phyloP scores from a whole-genome alignment of 2,888 invertebrate genomes.

The Volucella bombylans region DNA sequence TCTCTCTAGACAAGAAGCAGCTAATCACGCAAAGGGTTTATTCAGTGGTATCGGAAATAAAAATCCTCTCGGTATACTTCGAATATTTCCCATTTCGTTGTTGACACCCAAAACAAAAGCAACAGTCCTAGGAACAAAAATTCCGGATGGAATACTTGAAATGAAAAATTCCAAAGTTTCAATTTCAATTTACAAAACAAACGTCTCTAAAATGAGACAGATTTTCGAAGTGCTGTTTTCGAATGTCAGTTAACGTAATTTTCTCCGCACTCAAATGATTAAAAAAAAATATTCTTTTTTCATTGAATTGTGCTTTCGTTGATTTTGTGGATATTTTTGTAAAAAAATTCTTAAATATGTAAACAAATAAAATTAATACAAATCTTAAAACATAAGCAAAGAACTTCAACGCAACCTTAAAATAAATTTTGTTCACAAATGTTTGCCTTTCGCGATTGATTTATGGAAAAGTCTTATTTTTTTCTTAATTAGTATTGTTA shows the following conservation, averaged over 20 bases:
- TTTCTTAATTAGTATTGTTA: background rate
- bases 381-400: background rate
- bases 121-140: too few relatives aligned
- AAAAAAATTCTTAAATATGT: background rate
- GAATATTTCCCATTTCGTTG: too few relatives aligned
- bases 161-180: too few relatives aligned
- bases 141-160: too few relatives aligned
- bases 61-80: too few relatives aligned
- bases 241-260: slow-evolving; percentile 44
- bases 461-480: background rate
- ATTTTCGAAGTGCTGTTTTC: slow-evolving; percentile 2
- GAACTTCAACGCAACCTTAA: background rate
- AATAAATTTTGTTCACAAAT: background rate
- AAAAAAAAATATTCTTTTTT: background rate
- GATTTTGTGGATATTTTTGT: background rate
- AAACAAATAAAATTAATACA: background rate
- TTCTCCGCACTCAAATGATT: slow-evolving; percentile 3
- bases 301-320: background rate
- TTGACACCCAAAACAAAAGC: too few relatives aligned
- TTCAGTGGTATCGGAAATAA: too few relatives aligned
- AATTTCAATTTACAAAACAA: background rate
- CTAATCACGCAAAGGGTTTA: too few relatives aligned
- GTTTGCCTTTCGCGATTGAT: background rate
- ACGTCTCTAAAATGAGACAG: background rate
- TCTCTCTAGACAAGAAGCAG: too few relatives aligned